phyloP scores from a whole-genome alignment of 2,797 vertebrate genomes.

The Mus caroli region DNA sequence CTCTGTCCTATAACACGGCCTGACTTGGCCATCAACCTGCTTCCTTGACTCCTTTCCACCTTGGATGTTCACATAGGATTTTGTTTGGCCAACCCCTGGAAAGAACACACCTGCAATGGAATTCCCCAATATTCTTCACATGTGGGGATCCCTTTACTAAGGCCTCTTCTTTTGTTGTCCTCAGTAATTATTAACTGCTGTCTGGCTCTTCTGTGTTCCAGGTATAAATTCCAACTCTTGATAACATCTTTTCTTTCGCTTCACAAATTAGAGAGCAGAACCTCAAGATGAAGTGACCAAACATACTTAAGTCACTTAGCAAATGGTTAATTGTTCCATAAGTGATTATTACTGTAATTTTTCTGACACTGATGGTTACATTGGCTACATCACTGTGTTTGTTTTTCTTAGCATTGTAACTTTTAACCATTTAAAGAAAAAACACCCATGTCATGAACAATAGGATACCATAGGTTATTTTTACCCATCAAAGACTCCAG shows the following conservation, averaged over 20 bases:
- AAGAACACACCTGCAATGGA: neutral
- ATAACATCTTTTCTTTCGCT: constrained; percentile 7
- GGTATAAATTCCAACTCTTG: constrained; percentile 30
- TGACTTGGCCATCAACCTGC: neutral
- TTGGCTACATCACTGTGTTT: neutral
- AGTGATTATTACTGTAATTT: neutral
- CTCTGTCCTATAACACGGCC: neutral
- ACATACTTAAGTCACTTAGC: neutral
- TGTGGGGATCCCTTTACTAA: neutral
- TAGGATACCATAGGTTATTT: neutral
- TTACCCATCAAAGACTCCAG: neutral
- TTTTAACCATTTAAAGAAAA: neutral
- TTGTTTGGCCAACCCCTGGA: neutral
- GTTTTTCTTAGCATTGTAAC: constrained; percentile 10
- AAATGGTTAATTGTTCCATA: neutral
- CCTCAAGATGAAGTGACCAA: neutral
- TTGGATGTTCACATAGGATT: neutral
- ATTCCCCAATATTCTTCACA: neutral
- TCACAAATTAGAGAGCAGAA: neutral
- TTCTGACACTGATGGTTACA: neutral
- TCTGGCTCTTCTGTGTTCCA: neutral
- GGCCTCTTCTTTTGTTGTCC: constrained; percentile 26
- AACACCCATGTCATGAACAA: neutral
- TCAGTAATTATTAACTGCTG: neutral
- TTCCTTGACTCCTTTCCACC: neutral